phyloP scores from a whole-genome alignment of 2,113 vertebrate species.

The Taxidea taxus region DNA sequence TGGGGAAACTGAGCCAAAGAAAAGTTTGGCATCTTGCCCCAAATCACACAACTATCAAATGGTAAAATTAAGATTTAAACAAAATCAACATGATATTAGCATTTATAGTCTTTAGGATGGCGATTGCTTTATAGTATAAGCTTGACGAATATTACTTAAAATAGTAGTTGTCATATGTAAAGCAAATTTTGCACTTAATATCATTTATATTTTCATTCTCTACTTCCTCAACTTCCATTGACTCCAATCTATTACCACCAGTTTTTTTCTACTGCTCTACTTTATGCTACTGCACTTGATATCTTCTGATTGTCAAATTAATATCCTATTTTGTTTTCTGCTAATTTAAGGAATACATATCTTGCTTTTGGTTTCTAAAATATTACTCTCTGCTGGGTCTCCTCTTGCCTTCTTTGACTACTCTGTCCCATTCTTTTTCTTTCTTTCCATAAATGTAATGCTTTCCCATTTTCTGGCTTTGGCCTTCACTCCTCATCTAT shows the following conservation, averaged over 20 bases:
- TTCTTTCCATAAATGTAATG: neutral
- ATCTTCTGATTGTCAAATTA: neutral
- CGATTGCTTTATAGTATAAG: neutral
- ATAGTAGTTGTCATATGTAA: neutral
- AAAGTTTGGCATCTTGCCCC: neutral
- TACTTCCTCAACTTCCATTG: neutral
- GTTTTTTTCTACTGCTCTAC: neutral
- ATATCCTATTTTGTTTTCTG: neutral
- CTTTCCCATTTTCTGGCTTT: neutral
- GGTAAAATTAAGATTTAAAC: neutral
- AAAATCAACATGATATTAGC: neutral
- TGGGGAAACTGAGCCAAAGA: neutral
- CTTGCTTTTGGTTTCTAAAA: neutral
- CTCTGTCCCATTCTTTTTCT: neutral
- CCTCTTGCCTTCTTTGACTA: neutral
- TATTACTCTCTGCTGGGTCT: neutral
- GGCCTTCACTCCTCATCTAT: neutral
- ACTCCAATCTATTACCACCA: neutral
- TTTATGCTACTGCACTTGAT: neutral
- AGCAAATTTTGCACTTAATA: neutral
- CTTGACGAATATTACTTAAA: neutral
- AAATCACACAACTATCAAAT: neutral
- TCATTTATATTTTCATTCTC: neutral
- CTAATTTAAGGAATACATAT: neutral
- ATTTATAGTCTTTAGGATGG: neutral